Evolutionary conservation across 2,113 vertebrate species (phyloP), one percentile per base, ranked within the genome.

Genomic region (Probosciger aterrimus): DNA sequence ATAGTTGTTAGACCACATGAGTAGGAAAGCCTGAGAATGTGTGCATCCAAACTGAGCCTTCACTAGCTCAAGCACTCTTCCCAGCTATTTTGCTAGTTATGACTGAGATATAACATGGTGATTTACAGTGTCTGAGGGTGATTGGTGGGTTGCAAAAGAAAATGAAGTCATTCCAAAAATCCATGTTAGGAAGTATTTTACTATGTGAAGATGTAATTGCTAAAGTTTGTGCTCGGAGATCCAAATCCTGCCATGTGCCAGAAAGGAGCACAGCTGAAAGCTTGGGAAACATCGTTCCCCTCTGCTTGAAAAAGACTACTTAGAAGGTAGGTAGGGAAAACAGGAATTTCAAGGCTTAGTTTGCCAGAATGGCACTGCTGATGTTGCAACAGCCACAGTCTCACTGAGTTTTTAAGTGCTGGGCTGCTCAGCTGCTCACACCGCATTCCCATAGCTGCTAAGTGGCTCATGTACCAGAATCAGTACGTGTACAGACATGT

Each of bases 111-210:
- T 83, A 90, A 47, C 27, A 17, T 3, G 3, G 4, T 86, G 52
- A 76, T 87, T 94, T 91, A 76, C 16, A 44, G 12, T 55, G 52
- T 53, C 39, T 84, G 57, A 86, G 80, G 23, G 24, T 47, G 43
- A 35, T 2, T 22, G 31, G 18, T 69, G 52, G 35, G 86, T 92
- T 97, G 80, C 22, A 19, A 87, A 91, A 89, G 47, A 94, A 86
- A 92, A 76, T 47, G 8, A 88, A 84, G 19, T 65, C 1, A 86
- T 91, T 93, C 65, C 65, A 82, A 88, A 91, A 86, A 77, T 88
- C 80, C 73, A 82, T 87, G 39, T 86, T 84, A 93, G 86, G 88
- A 96, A 86, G 73, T 35, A 65, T 92, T 93, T 96, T 84, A 79
- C 55, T 82, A 43, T 76, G 77, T 84, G 74, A 96, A 86, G 69